A percentile compares a stretch with the other conserved stretches of the same genome.
These are phyloP conservation scores for Neolamprologus longior DNA, from an alignment of 2,113 vertebrate genomes.

Conservation along the genomic window DNA sequence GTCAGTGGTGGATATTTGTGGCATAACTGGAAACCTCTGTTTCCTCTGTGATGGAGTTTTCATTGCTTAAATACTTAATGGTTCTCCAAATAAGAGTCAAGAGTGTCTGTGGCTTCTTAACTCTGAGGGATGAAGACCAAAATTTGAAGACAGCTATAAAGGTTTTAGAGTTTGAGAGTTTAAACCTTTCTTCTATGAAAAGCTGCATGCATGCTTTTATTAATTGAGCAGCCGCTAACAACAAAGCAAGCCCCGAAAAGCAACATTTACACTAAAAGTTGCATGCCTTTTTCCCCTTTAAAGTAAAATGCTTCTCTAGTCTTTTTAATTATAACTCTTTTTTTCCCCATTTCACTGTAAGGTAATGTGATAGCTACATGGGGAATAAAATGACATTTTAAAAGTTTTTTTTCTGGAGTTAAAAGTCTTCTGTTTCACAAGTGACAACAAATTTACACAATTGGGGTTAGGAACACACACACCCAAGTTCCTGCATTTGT, in stretches of 20 bases:
- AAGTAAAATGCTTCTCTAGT: neutral
- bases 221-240: neutral
- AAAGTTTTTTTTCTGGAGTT: neutral
- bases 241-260: neutral
- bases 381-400: accelerated
- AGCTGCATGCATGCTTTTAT: neutral
- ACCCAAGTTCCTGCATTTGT: neutral
- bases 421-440: neutral
- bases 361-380: neutral
- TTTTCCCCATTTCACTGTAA: neutral
- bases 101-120: neutral
- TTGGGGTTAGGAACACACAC: neutral
- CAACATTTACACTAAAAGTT: neutral
- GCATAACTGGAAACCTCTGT: neutral
- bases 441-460: neutral
- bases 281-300: neutral
- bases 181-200: neutral
- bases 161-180: neutral
- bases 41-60: neutral
- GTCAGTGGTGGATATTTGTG: neutral
- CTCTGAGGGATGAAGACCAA: neutral
- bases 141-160: neutral
- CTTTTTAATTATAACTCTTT: neutral
- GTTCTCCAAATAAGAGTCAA: neutral
- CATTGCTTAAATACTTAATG: neutral